phyloP scores from a whole-genome alignment of 2,888 invertebrate species.

The Nymphalis polychloros region DNA sequence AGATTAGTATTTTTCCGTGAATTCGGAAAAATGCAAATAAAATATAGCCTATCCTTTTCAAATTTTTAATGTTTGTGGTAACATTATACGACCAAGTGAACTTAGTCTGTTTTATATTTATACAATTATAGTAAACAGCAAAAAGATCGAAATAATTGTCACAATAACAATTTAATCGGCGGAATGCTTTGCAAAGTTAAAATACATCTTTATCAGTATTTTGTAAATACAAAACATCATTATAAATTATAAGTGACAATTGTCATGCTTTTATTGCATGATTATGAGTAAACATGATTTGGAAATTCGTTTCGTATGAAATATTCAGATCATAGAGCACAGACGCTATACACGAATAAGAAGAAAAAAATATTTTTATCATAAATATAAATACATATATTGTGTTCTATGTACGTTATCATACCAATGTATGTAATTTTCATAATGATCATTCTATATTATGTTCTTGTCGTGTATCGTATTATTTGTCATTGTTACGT shows the following conservation, averaged over 20 bases:
- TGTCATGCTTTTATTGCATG: constrained; percentile 17
- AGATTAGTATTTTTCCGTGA: too few species aligned
- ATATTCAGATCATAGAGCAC: background rate
- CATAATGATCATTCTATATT: background rate
- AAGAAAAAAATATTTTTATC: background rate
- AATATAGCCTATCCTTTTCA: too few species aligned
- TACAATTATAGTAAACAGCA: background rate
- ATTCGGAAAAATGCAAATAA: too few species aligned
- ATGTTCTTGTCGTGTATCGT: background rate
- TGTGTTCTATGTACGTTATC: too few species aligned
- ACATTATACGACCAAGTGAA: too few species aligned
- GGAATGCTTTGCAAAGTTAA: constrained; percentile 5
- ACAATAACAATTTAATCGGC: constrained; percentile 5
- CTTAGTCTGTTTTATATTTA: background rate
- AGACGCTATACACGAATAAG: background rate
- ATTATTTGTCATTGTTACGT: background rate
- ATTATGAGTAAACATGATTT: constrained; percentile 12
- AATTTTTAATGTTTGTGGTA: too few species aligned
- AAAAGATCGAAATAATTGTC: background rate
- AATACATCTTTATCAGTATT: constrained; percentile 12
- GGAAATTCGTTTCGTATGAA: constrained; percentile 1
- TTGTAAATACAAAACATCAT: constrained; percentile 16
- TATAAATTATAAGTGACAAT: constrained; percentile 5
- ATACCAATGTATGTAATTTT: too few species aligned
- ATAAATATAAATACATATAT: too few species aligned